Conservation (phyloP, 2,888 invertebrate genomes). For the Lepidochitona cinerea region DNA sequence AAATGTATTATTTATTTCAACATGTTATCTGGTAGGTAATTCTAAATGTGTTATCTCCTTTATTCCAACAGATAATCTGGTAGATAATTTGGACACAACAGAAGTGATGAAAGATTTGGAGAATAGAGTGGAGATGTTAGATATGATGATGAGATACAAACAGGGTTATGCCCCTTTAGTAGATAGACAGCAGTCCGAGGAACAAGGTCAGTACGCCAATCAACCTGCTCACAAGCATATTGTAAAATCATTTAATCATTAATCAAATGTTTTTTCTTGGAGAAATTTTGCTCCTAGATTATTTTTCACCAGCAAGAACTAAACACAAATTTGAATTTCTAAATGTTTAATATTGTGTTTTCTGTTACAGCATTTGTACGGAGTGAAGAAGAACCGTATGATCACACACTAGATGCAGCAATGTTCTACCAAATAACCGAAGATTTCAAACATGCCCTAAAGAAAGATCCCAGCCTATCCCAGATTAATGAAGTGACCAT, state of each 20-base stretch:
- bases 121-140: background rate
- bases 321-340: too few species aligned
- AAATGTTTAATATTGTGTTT: too few species aligned
- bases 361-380: background rate
- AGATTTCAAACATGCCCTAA: conserved; percentile 58
- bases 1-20: too few species aligned
- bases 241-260: background rate
- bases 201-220: too few species aligned
- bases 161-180: background rate
- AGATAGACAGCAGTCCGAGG: too few species aligned
- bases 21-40: too few species aligned
- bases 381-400: conserved; percentile 47
- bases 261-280: too few species aligned
- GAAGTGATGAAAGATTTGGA: background rate
- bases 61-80: too few species aligned
- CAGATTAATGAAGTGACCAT: conserved; percentile 48
- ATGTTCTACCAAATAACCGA: conserved; percentile 61
- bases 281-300: too few species aligned
- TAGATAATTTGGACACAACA: background rate
- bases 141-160: background rate
- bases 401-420: conserved; percentile 59
- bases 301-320: too few species aligned
- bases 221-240: too few species aligned
- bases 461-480: conserved; percentile 35
- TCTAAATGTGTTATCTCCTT: too few species aligned